These are phyloP conservation scores for Asbolus verrucosus DNA, from an alignment of 1,140 invertebrate genomes.

Conservation along the genomic window DNA sequence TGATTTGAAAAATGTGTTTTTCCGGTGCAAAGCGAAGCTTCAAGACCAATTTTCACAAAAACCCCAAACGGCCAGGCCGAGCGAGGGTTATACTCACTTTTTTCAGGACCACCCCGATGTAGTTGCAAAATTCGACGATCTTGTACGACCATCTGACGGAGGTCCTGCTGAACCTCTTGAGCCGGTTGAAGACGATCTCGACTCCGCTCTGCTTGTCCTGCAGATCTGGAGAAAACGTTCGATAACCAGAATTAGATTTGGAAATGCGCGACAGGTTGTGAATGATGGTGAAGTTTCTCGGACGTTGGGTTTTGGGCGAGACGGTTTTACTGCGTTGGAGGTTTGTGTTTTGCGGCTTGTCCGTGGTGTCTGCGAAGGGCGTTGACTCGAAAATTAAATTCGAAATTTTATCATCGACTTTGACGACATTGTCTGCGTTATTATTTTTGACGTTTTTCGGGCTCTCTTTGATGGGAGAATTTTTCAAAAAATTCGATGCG, in stretches of 20 bases:
- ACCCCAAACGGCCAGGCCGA: too few relatives aligned
- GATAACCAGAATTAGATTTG: constrained; percentile 28
- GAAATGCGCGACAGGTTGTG: neutral
- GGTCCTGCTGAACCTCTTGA: constrained; percentile 46
- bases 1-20: too few relatives aligned
- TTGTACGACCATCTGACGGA: constrained; percentile 51
- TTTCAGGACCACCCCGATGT: constrained; percentile 52
- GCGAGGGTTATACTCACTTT: constrained; percentile 53
- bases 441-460: constrained; percentile 22
- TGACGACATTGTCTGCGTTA: constrained; percentile 1
- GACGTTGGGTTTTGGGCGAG: constrained; percentile 5
- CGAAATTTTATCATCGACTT: constrained; percentile 24
- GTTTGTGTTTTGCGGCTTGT: neutral
- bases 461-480: constrained; percentile 16
- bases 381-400: constrained; percentile 9
- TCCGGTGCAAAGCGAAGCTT: neutral
- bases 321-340: neutral
- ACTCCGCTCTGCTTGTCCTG: neutral
- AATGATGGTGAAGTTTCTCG: constrained; percentile 9
- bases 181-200: neutral
- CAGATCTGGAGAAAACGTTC: constrained; percentile 6
- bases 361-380: neutral
- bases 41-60: too few relatives aligned
- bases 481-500: constrained; percentile 16
- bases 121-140: constrained; percentile 50